Evolutionary conservation across 2,797 vertebrate species (phyloP).

Genomic region (Erithacus rubecula): DNA sequence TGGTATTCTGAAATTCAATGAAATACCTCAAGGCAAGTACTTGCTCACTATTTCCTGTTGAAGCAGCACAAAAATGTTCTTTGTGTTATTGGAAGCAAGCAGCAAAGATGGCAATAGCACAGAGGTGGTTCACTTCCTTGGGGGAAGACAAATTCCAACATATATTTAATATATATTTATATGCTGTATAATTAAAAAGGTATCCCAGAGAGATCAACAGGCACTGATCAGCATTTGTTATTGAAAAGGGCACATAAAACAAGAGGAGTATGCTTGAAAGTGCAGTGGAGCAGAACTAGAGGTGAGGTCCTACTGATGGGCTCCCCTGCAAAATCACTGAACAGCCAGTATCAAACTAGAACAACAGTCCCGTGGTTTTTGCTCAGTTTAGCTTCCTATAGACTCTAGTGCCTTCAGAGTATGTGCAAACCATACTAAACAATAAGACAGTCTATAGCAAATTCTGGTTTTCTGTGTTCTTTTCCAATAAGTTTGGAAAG

Average conservation of each 20-base stretch:
- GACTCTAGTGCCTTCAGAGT: background rate
- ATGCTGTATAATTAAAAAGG: background rate
- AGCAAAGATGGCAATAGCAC: constrained; percentile 26
- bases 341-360: background rate
- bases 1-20: constrained; percentile 38
- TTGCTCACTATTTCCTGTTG: constrained; percentile 56
- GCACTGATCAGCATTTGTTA: background rate
- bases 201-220: background rate
- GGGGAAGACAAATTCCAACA: background rate
- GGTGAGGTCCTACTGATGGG: background rate
- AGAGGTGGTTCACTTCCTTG: constrained; percentile 4
- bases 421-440: background rate
- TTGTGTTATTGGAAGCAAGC: constrained; percentile 31
- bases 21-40: constrained; percentile 56
- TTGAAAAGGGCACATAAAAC: background rate
- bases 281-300: background rate
- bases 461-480: background rate
- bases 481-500: constrained; percentile 5
- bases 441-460: background rate
- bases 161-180: constrained; percentile 5
- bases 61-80: constrained; percentile 49
- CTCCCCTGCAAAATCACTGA: background rate
- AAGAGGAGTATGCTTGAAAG: background rate
- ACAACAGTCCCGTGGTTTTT: background rate
- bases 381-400: background rate